These are phyloP conservation scores for Hydrolagus affinis DNA, from an alignment of 2,113 vertebrate genomes.

Conservation along the genomic window DNA sequence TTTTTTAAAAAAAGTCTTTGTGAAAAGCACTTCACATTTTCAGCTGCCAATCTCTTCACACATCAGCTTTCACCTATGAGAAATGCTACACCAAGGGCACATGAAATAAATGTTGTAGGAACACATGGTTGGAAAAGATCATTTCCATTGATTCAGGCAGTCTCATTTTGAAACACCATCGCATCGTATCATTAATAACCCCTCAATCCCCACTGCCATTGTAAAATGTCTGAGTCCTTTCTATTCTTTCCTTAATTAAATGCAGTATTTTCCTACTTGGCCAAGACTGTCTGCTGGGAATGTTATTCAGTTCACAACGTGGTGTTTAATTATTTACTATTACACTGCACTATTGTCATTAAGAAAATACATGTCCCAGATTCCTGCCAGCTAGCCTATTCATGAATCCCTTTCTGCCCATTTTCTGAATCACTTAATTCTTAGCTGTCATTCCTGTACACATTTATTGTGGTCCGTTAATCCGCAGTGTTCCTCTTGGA, in stretches of 20 bases:
- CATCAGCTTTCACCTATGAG: neutral
- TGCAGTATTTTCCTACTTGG: neutral
- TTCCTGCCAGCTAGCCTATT: neutral
- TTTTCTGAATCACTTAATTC: slow-evolving; percentile 13
- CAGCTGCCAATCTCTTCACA: neutral
- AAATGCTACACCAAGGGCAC: neutral
- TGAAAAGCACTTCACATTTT: too few relatives aligned
- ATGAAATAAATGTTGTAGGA: neutral
- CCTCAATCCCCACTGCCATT: too few relatives aligned
- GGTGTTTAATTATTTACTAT: slow-evolving; percentile 24
- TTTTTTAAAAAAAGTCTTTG: neutral
- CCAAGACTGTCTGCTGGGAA: neutral
- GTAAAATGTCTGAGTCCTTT: neutral
- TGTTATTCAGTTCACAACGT: neutral
- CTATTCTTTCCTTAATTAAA: neutral
- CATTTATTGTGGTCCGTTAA: neutral
- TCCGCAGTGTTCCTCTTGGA: neutral
- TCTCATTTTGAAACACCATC: too few relatives aligned
- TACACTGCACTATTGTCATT: neutral
- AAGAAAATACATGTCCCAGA: neutral
- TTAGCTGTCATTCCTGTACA: neutral
- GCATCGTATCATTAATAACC: too few relatives aligned
- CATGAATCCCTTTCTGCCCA: neutral
- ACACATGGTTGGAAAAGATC: too few relatives aligned
- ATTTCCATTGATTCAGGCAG: too few relatives aligned